Percentiles rank a stretch among this genome's conserved stretches.
These are phyloP conservation scores for Drosophila kokeensis DNA, from an alignment of 2,888 invertebrate species.

Conservation along the genomic window DNA sequence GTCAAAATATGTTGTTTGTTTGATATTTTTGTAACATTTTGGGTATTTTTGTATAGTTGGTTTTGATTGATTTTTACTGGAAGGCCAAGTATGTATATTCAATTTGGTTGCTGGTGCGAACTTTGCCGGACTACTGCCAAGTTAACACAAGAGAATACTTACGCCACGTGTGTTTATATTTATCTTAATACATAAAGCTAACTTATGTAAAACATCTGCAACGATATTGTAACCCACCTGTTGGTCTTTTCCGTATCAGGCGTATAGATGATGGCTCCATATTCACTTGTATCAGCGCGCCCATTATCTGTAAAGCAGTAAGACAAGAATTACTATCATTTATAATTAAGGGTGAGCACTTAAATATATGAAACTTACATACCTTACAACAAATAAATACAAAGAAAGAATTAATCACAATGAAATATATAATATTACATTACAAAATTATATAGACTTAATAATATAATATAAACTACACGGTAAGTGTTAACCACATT, in stretches of 20 bases:
- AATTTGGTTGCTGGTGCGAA: constrained; percentile 57
- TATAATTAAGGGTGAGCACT: not conserved
- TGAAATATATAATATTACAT: not conserved
- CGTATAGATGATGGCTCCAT: constrained; percentile 92
- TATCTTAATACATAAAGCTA: constrained; percentile 21
- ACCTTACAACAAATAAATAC: not conserved
- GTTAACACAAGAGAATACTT: constrained; percentile 53
- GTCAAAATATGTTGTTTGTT: constrained; percentile 83
- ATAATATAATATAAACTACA: not conserved
- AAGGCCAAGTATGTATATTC: constrained; percentile 47
- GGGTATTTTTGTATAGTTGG: constrained; percentile 44
- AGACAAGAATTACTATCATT: not conserved
- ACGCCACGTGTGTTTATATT: constrained; percentile 42
- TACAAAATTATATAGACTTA: not conserved
- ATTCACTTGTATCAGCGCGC: constrained; percentile 90
- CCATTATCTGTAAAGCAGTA: constrained; percentile 88
- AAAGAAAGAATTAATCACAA: not conserved
- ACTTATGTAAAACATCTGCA: constrained; percentile 11
- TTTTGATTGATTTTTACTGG: constrained; percentile 29
- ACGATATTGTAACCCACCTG: constrained; percentile 87
- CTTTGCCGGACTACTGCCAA: constrained; percentile 53
- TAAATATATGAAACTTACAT: not conserved
- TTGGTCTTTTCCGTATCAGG: constrained; percentile 92
- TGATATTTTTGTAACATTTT: constrained; percentile 74
- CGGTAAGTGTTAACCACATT: not conserved